A percentile compares a stretch with the other conserved stretches of the same genome.
Evolutionary conservation across 2,113 vertebrate species (phyloP).

Genomic region (Rhinolophus sinicus): DNA sequence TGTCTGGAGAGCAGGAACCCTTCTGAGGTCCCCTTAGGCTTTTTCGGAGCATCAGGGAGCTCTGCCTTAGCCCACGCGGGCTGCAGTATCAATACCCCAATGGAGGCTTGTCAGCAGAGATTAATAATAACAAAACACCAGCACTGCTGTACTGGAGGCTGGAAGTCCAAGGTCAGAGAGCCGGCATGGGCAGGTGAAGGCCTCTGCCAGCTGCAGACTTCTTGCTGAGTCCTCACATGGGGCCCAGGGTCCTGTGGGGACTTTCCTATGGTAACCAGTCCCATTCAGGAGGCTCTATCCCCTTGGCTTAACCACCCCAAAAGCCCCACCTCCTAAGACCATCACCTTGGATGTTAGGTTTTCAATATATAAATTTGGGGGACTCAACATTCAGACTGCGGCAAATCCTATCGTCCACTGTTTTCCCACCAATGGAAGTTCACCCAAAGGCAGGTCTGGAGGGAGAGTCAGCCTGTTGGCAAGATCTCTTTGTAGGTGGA

Average conservation of each 20-base stretch:
- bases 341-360: neutral
- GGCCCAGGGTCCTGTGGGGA: too few species aligned
- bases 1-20: neutral
- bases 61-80: neutral
- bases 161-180: neutral
- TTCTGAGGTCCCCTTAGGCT: neutral
- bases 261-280: neutral
- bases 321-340: neutral
- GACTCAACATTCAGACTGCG: neutral
- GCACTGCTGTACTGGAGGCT: neutral
- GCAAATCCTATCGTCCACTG: neutral
- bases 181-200: too few species aligned
- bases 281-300: neutral
- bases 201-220: accelerated
- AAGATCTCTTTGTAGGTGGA: neutral
- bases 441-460: neutral
- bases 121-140: too few species aligned
- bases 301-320: neutral
- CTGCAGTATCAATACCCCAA: neutral
- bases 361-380: neutral
- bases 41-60: neutral
- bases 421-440: neutral
- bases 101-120: neutral
- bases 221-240: too few species aligned
- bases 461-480: neutral